These are phyloP conservation scores for Drosophila putrida DNA, from an alignment of 2,888 invertebrate genomes.

Conservation along the genomic window DNA sequence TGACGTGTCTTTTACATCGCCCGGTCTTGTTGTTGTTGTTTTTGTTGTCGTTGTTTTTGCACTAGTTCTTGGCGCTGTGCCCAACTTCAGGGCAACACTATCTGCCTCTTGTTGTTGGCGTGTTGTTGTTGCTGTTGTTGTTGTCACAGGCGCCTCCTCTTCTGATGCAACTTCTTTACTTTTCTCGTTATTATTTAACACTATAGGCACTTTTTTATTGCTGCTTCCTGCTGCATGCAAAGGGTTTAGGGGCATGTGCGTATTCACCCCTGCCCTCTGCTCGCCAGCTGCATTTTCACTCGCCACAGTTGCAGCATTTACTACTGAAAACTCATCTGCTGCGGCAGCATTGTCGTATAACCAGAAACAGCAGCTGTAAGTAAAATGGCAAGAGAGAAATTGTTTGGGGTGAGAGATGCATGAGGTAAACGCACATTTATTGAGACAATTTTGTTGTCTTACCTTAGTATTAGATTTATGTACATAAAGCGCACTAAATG, in stretches of 20 bases:
- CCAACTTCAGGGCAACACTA: slow-evolving; percentile 32
- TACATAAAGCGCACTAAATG: slow-evolving; percentile 74
- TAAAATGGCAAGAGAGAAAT: slow-evolving; percentile 7
- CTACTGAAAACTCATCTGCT: slow-evolving; percentile 53
- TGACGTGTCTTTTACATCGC: slow-evolving; percentile 66
- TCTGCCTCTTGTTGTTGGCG: slow-evolving; percentile 20
- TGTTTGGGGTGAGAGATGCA: not conserved
- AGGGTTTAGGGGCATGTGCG: not conserved
- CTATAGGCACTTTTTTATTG: slow-evolving; percentile 11
- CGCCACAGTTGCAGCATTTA: slow-evolving; percentile 12
- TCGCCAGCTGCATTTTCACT: slow-evolving; percentile 22
- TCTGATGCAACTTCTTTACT: slow-evolving; percentile 31
- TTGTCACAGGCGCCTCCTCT: slow-evolving; percentile 1
- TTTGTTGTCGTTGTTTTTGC: slow-evolving; percentile 29
- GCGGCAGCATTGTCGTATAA: slow-evolving; percentile 71
- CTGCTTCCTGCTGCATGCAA: slow-evolving; percentile 25
- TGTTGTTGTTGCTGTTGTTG: slow-evolving; percentile 3
- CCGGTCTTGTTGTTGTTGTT: slow-evolving; percentile 6
- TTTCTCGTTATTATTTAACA: slow-evolving; percentile 38
- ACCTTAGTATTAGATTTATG: slow-evolving; percentile 72
- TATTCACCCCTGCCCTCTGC: not conserved
- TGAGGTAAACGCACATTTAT: slow-evolving; percentile 1
- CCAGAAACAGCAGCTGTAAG: slow-evolving; percentile 75
- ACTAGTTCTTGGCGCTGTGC: slow-evolving; percentile 48
- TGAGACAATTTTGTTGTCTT: slow-evolving; percentile 8